phyloP scores from a whole-genome alignment of 2,113 vertebrate genomes.

The Semicossyphus pulcher region DNA sequence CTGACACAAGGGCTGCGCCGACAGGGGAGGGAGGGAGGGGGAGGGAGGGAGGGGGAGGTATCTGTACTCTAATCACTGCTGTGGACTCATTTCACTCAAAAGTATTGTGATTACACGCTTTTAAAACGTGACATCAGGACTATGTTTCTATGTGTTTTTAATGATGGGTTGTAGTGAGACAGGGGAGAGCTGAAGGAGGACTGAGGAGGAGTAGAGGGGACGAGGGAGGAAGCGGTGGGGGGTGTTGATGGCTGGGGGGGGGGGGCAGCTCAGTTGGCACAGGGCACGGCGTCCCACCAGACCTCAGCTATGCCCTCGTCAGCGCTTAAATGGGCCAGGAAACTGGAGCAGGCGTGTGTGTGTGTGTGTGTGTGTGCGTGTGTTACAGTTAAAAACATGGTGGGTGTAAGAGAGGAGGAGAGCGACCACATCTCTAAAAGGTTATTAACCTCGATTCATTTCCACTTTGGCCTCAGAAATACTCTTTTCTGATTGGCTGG shows the following conservation, averaged over 20 bases:
- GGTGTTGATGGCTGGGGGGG: neutral
- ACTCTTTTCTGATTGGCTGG: neutral
- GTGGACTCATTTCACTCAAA: too few relatives aligned
- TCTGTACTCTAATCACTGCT: neutral
- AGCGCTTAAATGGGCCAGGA: slow-evolving; percentile 66
- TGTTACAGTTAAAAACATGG: neutral
- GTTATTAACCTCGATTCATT: neutral
- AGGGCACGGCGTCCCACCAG: slow-evolving; percentile 28
- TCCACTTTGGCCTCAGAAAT: neutral
- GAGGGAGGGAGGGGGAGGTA: neutral
- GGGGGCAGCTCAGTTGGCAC: slow-evolving; percentile 10
- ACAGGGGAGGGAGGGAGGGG: neutral
- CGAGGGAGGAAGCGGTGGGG: slow-evolving; percentile 2
- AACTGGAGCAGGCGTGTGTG: slow-evolving; percentile 51
- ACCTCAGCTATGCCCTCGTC: slow-evolving; percentile 46
- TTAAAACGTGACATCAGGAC: too few relatives aligned
- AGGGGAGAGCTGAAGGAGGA: neutral
- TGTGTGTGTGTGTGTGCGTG: slow-evolving; percentile 21
- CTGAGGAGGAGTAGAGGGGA: neutral
- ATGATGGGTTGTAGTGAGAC: neutral
- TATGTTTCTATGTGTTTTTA: neutral
- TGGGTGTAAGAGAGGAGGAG: neutral
- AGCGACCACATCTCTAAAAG: neutral
- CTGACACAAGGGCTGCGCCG: slow-evolving; percentile 18
- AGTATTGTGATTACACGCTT: too few relatives aligned